Percentiles rank a stretch among this genome's conserved stretches.
Conservation (phyloP, 2,888 invertebrate genomes). For the Pachydiplax longipennis region DNA sequence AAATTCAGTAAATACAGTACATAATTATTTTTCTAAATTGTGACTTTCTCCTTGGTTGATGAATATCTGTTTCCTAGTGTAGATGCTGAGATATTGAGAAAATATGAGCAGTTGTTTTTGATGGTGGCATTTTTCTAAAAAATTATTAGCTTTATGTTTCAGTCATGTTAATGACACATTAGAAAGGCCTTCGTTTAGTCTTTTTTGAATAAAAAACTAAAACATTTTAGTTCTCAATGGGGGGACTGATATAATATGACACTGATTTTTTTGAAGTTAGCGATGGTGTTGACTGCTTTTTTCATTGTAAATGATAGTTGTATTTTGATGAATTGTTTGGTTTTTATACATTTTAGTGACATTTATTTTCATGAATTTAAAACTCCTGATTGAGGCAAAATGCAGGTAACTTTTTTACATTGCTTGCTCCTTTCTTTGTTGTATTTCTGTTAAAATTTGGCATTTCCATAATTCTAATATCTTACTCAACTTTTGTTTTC, state of each 20-base stretch:
- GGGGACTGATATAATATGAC: neutral
- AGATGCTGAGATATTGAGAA: too few relatives aligned
- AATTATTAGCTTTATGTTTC: neutral
- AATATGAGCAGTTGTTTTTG: neutral
- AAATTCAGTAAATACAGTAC: neutral
- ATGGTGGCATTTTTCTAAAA: neutral
- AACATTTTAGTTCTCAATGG: neutral
- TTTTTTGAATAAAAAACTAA: neutral
- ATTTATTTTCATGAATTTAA: neutral
- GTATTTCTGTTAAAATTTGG: neutral
- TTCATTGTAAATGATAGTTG: neutral
- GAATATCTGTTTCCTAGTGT: neutral
- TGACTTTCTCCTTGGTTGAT: neutral
- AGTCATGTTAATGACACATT: neutral
- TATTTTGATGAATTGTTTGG: neutral
- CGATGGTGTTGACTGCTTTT: neutral
- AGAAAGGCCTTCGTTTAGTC: too few relatives aligned
- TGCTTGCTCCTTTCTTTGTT: neutral
- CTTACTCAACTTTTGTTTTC: neutral
- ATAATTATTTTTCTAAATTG: slow-evolving; percentile 31
- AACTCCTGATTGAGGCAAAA: neutral
- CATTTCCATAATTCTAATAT: neutral
- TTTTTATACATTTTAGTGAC: neutral
- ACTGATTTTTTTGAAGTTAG: slow-evolving; percentile 34
- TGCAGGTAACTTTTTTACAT: neutral